Base-by-base conservation (phyloP, 2,797 vertebrate species). In the Ambastaia sidthimunki region DNA sequence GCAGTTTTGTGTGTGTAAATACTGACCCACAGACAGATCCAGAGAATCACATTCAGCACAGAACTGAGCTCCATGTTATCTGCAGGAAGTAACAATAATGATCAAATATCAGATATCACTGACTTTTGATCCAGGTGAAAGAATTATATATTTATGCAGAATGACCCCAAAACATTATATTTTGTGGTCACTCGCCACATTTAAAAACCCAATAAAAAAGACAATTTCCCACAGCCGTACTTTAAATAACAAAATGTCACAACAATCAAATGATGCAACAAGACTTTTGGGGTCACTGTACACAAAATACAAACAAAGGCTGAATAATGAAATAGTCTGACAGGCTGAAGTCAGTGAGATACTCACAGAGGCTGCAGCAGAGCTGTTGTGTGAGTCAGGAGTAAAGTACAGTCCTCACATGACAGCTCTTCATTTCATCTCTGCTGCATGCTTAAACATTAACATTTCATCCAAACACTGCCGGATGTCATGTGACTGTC, bases 331-430 rank as follows among this genome's bases (percentile, higher is more conserved):
- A 2, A 16, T 50, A 50, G 16, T 1, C 6, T 50, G 48, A 50
- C 34, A 37, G 6, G 9, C 9, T 16, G 5, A 50, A 50, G 18
- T 1, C 71, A 28, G 73, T 23, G 37, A 21, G n/a, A 60, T 62
- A 71, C 76, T 78, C 55, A 78, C 76, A 3, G 55, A 25, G 52
- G 25, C 11, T 54, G 62, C 13, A 31, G 74, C 18, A 28, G 7
- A 66, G 47, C 18, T 63, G 72, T 47, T 81, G 74, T 44, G 47
- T 55, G 31, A 81, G 71, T 87, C 50, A 68, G 86, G 92, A 86
- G 86, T 93, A 94, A 94, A 94, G 93, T 92, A 85, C 92, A 92
- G 77, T 57, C 55, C 86, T 91, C 93, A 94, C 93, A 93, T 94
- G 92, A 94, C 90, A 60, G 83, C 12, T 68, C 59, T 88, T 87